Evolutionary conservation across 1,140 invertebrate genomes (phyloP), one percentile per base, ranked within the genome.

Genomic region (Lordiphosa collinella): DNA sequence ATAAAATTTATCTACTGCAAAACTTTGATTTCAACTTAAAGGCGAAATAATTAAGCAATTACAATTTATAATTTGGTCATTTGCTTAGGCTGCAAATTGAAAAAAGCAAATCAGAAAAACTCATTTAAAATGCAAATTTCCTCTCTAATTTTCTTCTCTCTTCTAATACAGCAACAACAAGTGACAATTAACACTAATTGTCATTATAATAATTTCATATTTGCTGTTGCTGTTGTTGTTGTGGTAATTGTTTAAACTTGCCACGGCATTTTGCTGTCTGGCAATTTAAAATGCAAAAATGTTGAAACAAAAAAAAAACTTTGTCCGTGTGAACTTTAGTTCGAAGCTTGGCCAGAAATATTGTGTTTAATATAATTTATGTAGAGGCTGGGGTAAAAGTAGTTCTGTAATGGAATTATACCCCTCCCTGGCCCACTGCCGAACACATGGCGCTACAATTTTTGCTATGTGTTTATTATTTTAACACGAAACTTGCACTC

Each of bases 121-220:
- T 80, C 76, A 80, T 80, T 82, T 82, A 58, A 82, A 82, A 80
- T 82, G 75, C 76, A 82, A 80, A 80, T 80, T 71, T 82, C 14
- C 37, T 16, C 58, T 59, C 62, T 68, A 63, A 67, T 67, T 63
- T 47, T n/a, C n/a, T n/a, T 32, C 35, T 50, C 66, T 60, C 75
- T 82, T 74, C 74, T 48, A 74, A 79, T 70, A 58, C 53, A 62
- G 65, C 58, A 40, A 48, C 68, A 69, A 54, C 72, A 84, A 84
- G 78, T 82, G 78, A 85, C 78, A 84, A 84, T 84, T 85, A 84
- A 84, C 79, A 84, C 78, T 84, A 84, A 84, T 84, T 85, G 78
- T 73, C 73, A 84, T 84, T 84, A 84, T 67, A 82, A 82, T 82
- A 82, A 84, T 82, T 82, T 82, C 67, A 76, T 82, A 84, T 82